Conservation (phyloP, 1,140 invertebrate genomes). For the Ruditapes philippinarum region DNA sequence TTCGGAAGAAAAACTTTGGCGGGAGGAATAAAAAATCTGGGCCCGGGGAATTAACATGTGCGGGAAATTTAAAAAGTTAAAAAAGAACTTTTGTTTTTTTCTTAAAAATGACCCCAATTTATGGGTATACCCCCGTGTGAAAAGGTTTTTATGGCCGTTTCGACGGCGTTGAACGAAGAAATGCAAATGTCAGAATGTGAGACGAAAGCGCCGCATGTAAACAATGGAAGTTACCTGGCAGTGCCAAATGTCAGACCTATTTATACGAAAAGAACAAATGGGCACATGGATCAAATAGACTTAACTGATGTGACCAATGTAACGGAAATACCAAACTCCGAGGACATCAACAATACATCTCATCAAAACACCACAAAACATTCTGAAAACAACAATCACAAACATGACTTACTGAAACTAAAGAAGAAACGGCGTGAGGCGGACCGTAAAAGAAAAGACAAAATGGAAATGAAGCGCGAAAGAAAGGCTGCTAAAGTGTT, state of each 20-base stretch:
- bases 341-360: slow-evolving; percentile 66
- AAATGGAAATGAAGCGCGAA: slow-evolving; percentile 87
- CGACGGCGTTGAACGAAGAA: slow-evolving; percentile 70
- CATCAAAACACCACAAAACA: slow-evolving; percentile 50
- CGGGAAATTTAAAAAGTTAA: slow-evolving; percentile 69
- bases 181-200: slow-evolving; percentile 64
- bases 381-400: slow-evolving; percentile 75
- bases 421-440: slow-evolving; percentile 73
- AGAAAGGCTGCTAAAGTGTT: slow-evolving; percentile 87
- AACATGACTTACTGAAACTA: slow-evolving; percentile 56
- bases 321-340: slow-evolving; percentile 58
- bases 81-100: slow-evolving; percentile 71
- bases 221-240: not conserved
- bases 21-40: slow-evolving; percentile 18
- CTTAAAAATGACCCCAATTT: too few species aligned
- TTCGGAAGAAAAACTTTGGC: slow-evolving; percentile 82
- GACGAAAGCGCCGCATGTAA: not conserved
- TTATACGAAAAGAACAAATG: slow-evolving; percentile 10
- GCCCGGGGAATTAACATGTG: slow-evolving; percentile 50
- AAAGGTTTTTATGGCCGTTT: slow-evolving; percentile 72
- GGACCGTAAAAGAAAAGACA: slow-evolving; percentile 82
- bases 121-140: slow-evolving; percentile 78
- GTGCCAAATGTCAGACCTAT: not conserved
- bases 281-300: slow-evolving; percentile 46
- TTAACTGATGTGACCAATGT: slow-evolving; percentile 22